These are phyloP conservation scores for Serripes groenlandicus DNA, from an alignment of 2,888 invertebrate genomes.

Conservation along the genomic window DNA sequence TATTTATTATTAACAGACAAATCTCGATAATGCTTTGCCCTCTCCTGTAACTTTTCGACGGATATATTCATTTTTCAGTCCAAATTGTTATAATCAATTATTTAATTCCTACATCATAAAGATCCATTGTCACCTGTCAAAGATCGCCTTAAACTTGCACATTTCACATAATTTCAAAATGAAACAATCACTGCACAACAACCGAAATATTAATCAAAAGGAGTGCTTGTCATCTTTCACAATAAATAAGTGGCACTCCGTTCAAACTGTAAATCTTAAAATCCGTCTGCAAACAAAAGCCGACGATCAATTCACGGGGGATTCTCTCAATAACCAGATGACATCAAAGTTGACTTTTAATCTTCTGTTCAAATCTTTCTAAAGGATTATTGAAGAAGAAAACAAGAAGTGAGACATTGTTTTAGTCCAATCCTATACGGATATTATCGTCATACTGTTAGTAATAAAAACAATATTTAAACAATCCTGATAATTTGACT, in stretches of 20 bases:
- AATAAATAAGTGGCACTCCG: background rate
- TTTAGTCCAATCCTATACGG: background rate
- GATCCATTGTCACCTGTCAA: too few relatives aligned
- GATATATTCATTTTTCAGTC: background rate
- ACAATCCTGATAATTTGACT: too few relatives aligned
- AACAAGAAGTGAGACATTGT: conserved; percentile 10
- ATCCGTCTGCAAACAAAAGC: conserved; percentile 1
- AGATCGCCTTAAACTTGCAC: too few relatives aligned
- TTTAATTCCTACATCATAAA: too few relatives aligned
- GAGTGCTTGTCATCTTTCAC: too few relatives aligned
- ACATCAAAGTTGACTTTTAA: conserved; percentile 1
- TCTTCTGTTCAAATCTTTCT: background rate
- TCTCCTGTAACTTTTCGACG: background rate
- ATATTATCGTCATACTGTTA: background rate
- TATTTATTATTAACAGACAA: background rate
- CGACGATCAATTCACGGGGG: background rate
- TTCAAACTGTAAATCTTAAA: background rate
- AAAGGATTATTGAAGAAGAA: conserved; percentile 7
- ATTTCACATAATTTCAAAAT: too few relatives aligned
- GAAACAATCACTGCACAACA: too few relatives aligned
- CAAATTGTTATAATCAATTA: too few relatives aligned
- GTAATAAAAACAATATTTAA: too few relatives aligned
- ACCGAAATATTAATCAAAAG: too few relatives aligned
- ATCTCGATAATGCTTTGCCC: conserved; percentile 4
- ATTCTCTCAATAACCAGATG: background rate